phyloP scores from a whole-genome alignment of 2,797 vertebrate species.

The Sebastes steindachneri region DNA sequence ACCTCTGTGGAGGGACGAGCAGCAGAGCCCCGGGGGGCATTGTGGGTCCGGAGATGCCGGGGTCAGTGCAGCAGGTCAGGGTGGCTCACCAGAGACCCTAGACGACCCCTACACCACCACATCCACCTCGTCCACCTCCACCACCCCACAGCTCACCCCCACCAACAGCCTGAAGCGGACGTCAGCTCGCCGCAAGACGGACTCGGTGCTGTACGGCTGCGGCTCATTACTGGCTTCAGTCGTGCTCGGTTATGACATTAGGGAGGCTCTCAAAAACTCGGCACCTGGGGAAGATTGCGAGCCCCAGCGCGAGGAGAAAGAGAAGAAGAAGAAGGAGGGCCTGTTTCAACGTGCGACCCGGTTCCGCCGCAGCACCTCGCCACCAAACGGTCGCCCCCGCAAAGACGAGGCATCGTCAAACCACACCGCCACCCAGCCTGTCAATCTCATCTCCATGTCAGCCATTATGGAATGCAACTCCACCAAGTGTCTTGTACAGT shows the following conservation, averaged over 20 bases:
- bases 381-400: constrained; percentile 74
- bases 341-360: constrained; percentile 88
- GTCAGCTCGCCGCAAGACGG: constrained; percentile 83
- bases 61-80: constrained; percentile 35
- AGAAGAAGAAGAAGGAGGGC: constrained; percentile 89
- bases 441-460: constrained; percentile 87
- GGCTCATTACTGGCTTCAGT: constrained; percentile 89
- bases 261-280: constrained; percentile 81
- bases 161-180: constrained; percentile 88
- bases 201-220: constrained; percentile 87
- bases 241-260: constrained; percentile 90
- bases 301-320: constrained; percentile 83
- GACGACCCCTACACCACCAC: constrained; percentile 86
- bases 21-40: constrained; percentile 64
- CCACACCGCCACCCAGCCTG: constrained; percentile 54
- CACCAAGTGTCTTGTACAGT: constrained; percentile 87
- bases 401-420: constrained; percentile 79
- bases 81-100: constrained; percentile 68
- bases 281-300: constrained; percentile 80
- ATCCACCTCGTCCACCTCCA: constrained; percentile 82
- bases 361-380: constrained; percentile 87
- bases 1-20: constrained; percentile 94
- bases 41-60: constrained; percentile 55
- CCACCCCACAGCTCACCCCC: constrained; percentile 87
- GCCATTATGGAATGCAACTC: constrained; percentile 88